These are phyloP conservation scores for Cardiocondyla obscurior DNA, from an alignment of 1,140 invertebrate species.

Conservation along the genomic window DNA sequence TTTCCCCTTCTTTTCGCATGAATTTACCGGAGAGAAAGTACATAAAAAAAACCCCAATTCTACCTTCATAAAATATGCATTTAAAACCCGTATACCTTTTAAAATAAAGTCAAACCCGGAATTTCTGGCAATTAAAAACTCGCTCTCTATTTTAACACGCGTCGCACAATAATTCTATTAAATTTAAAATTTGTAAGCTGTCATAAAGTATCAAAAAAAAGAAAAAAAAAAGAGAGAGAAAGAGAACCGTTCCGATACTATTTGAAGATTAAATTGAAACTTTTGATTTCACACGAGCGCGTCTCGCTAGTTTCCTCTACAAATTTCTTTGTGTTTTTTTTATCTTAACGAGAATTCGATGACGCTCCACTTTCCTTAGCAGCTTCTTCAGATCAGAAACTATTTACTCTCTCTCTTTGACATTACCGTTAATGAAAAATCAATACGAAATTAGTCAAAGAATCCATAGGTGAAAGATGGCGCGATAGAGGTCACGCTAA, in stretches of 20 bases:
- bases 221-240: no score
- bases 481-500: slow-evolving; percentile 5
- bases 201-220: background rate
- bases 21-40: background rate
- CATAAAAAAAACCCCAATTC: background rate
- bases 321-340: background rate
- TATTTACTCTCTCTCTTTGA: background rate
- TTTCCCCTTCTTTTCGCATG: background rate
- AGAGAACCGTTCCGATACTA: no score
- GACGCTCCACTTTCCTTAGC: background rate
- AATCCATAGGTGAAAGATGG: slow-evolving; percentile 8
- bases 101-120: background rate
- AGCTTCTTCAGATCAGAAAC: background rate
- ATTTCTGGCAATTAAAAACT: background rate
- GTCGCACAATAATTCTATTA: background rate
- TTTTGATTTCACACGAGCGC: background rate
- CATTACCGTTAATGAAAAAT: slow-evolving; percentile 37
- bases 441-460: slow-evolving; percentile 4
- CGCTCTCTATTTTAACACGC: background rate
- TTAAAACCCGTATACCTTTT: background rate
- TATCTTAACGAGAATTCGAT: background rate
- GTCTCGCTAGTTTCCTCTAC: background rate
- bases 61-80: background rate
- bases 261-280: slow-evolving; percentile 10
- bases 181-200: background rate